These are phyloP conservation scores for Psilopsiagon aurifrons DNA, from an alignment of 2,113 vertebrate genomes.

Conservation along the genomic window DNA sequence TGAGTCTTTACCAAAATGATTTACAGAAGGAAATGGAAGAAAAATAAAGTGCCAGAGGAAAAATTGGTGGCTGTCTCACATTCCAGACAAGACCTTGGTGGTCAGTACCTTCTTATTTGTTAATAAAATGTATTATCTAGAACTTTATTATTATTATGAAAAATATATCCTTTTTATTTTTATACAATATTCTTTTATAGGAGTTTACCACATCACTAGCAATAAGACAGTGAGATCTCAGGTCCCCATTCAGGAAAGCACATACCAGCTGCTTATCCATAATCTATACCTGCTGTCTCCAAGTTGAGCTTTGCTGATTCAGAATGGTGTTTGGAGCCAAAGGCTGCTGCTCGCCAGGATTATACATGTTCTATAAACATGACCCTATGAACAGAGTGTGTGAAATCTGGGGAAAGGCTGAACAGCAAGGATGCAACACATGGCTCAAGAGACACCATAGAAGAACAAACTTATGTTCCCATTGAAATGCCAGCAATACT, in stretches of 20 bases:
- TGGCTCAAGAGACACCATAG: rapidly evolving
- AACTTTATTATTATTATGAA: not conserved
- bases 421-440: not conserved
- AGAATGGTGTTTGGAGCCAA: rapidly evolving
- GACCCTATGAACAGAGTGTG: not conserved
- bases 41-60: not conserved
- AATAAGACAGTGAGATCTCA: not conserved
- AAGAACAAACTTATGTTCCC: not conserved
- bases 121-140: not conserved
- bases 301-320: not conserved
- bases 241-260: not conserved
- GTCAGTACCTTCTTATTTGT: not conserved
- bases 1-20: not conserved
- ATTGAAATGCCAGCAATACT: not conserved
- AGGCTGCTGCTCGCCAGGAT: not conserved
- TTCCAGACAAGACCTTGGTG: not conserved
- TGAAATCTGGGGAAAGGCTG: not conserved
- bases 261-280: not conserved
- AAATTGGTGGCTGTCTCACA: not conserved
- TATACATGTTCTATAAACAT: not conserved
- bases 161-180: not conserved
- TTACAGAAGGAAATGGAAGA: not conserved
- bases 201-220: not conserved
- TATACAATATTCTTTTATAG: not conserved
- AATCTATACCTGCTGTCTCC: not conserved